phyloP scores from a whole-genome alignment of 2,113 vertebrate genomes.

The Peromyscus leucopus region DNA sequence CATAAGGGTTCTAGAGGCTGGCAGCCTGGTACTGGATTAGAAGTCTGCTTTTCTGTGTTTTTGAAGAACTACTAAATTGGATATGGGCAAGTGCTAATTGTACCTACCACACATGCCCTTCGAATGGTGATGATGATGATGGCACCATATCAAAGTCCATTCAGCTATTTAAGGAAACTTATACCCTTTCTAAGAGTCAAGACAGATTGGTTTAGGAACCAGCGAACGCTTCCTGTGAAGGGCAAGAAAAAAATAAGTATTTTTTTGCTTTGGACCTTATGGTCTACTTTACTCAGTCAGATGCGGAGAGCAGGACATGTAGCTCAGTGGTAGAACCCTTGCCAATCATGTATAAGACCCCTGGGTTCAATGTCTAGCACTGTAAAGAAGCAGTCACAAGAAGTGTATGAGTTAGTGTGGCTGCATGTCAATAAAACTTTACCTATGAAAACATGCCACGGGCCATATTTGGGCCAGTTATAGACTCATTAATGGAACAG shows the following conservation, averaged over 20 bases:
- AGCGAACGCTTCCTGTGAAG: neutral
- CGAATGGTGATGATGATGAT: neutral
- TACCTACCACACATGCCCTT: neutral
- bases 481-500: neutral
- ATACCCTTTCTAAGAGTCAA: neutral
- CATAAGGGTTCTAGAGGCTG: neutral
- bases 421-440: slow-evolving; percentile 38
- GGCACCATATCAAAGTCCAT: neutral
- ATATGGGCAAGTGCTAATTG: accelerated
- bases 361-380: neutral
- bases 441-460: neutral
- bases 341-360: neutral
- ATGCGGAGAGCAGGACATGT: neutral
- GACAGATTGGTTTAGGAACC: neutral
- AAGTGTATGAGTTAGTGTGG: neutral
- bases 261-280: neutral
- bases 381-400: neutral
- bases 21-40: neutral
- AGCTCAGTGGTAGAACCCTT: neutral
- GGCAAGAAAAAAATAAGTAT: neutral
- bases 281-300: neutral
- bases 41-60: neutral
- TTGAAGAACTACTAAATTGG: neutral
- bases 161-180: neutral
- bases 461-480: neutral